These are phyloP conservation scores for Acanthosepion esculentum DNA, from an alignment of 2,888 invertebrate species.

Conservation along the genomic window DNA sequence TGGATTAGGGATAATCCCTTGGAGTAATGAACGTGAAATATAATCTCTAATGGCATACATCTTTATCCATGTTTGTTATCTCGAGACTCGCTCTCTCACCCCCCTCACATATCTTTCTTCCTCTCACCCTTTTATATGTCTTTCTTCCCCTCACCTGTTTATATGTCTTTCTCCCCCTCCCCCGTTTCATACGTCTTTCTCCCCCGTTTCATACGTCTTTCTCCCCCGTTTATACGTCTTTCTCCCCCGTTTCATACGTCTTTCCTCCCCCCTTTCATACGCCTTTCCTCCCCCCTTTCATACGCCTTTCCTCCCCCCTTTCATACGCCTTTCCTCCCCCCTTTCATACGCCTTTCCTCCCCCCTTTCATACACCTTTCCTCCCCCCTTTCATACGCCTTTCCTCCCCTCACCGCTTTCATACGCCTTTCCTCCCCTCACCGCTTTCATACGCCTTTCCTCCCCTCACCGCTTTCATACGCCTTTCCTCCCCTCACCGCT, in stretches of 20 bases:
- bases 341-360: too few species aligned
- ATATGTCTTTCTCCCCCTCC: not conserved
- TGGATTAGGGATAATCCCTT: not conserved
- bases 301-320: not conserved
- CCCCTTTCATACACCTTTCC: too few species aligned
- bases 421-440: not conserved
- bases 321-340: too few species aligned
- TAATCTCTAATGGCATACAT: not conserved
- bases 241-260: not conserved
- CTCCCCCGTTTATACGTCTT: not conserved
- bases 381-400: too few species aligned
- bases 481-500: not conserved
- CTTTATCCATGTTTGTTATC: not conserved
- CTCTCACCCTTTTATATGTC: too few species aligned
- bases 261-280: too few species aligned
- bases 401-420: too few species aligned
- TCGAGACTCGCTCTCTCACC: not conserved
- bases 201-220: not conserved
- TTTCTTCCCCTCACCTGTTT: too few species aligned
- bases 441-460: not conserved
- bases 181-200: not conserved
- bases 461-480: not conserved
- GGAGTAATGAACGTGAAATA: slow-evolving; percentile 1
- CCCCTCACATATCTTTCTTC: not conserved
- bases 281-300: not conserved